Evolutionary conservation across 2,113 vertebrate genomes (phyloP).

Genomic region (Amphiprion ocellaris): DNA sequence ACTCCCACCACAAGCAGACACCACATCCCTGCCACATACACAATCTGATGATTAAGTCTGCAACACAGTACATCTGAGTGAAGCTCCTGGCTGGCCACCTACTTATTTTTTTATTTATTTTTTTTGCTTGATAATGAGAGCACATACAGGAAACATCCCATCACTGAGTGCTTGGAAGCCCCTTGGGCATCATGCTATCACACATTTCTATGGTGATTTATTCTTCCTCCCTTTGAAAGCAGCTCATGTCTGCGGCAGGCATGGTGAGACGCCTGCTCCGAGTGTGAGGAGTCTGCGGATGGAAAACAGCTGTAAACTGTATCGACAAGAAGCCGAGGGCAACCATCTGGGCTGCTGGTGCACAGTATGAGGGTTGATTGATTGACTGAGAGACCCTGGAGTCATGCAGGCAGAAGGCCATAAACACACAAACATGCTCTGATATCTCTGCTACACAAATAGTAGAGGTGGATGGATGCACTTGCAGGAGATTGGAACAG

Average conservation of each 20-base stretch:
- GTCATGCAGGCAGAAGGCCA: slow-evolving; percentile 46
- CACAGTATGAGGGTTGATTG: slow-evolving; percentile 64
- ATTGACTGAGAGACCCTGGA: slow-evolving; percentile 66
- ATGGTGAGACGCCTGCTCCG: slow-evolving; percentile 22
- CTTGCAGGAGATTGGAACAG: slow-evolving; percentile 29
- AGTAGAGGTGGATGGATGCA: slow-evolving; percentile 36
- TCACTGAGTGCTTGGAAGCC: slow-evolving; percentile 48
- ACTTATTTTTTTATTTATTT: slow-evolving; percentile 55
- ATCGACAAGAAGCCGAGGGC: slow-evolving; percentile 66
- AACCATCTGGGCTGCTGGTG: slow-evolving; percentile 51
- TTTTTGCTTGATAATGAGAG: slow-evolving; percentile 65
- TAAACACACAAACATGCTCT: slow-evolving; percentile 57
- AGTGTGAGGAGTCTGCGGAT: slow-evolving; percentile 31
- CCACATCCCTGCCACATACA: slow-evolving; percentile 27
- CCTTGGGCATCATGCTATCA: slow-evolving; percentile 52
- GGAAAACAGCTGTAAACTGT: slow-evolving; percentile 73
- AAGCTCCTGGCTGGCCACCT: slow-evolving; percentile 61
- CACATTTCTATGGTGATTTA: slow-evolving; percentile 71
- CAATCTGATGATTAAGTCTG: slow-evolving; percentile 67
- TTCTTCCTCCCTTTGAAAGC: slow-evolving; percentile 64
- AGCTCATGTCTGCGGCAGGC: slow-evolving; percentile 48
- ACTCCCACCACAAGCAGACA: slow-evolving; percentile 37
- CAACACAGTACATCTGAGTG: slow-evolving; percentile 33
- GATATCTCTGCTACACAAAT: slow-evolving; percentile 55
- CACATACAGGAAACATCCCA: slow-evolving; percentile 50